Evolutionary conservation across 2,888 invertebrate genomes (phyloP), one percentile per base, ranked within the genome.

Genomic region (Platycheirus albimanus): DNA sequence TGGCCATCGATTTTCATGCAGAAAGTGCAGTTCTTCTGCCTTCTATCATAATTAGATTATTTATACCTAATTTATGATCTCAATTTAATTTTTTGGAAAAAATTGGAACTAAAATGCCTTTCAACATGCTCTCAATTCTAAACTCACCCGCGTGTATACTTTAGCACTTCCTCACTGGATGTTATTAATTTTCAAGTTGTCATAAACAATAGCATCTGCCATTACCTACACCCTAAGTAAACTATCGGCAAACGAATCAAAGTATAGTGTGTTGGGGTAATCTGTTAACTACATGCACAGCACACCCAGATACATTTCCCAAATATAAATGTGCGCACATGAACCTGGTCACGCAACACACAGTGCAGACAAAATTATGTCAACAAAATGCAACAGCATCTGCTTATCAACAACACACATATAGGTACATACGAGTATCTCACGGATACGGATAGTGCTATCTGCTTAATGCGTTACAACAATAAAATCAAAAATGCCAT

Each of bases 371-470:
- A 69, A 80, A 80, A 70, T 61, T 71, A 61, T 80, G 76, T 76
- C 80, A 80, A 80, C 76, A 70, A 71, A 80, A 80, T 58, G 80
- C 80, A 76, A 76, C 63, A 72, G 63, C 80, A 76, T 76, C 75
- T 71, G 30, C 30, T 33, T 33, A 38, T 51, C 64, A 58, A 70
- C 58, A n/a, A 13, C 49, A 38, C 47, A 36, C n/a, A n/a, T n/a
- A n/a, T n/a, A 54, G 52, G 49, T 36, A 17, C 28, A 56, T 66
- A 45, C 38, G 45, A n/a, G 36, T 33, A 63, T 54, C 45, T n/a
- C 36, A 8, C 6, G 3, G 33, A 28, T 74, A 11, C 38, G 28
- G 7, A 30, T 49, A 24, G 15, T 28, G 7, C n/a, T 67, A 72
- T 66, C 51, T 58, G 24, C 1, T 45, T 20, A 52, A 36, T 58